Evolutionary conservation across 2,888 invertebrate genomes (phyloP).

Genomic region (Philereme transversata): DNA sequence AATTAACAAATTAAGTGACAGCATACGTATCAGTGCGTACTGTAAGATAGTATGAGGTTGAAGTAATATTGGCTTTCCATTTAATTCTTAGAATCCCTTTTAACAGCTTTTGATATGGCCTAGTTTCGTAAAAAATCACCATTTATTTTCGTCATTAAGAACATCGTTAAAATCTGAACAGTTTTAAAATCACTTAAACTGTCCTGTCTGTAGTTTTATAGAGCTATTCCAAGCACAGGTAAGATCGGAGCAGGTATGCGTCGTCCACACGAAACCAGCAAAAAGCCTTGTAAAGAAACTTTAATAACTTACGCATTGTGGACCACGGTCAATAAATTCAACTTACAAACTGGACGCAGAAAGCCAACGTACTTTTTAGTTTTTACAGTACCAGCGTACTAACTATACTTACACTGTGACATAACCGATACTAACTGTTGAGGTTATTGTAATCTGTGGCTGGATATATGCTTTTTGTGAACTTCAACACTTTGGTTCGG

Average conservation of each 20-base stretch:
- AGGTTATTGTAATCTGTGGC: neutral
- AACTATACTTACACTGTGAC: neutral
- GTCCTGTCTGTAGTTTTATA: constrained; percentile 50
- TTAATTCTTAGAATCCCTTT: too few relatives aligned
- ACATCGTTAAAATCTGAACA: too few relatives aligned
- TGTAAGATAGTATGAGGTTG: too few relatives aligned
- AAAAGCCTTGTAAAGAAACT: constrained; percentile 74
- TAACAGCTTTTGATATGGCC: too few relatives aligned
- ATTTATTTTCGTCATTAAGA: too few relatives aligned
- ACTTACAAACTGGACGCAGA: constrained; percentile 26
- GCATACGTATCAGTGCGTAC: too few relatives aligned
- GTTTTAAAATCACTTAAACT: neutral
- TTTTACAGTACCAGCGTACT: neutral
- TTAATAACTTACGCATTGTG: constrained; percentile 66
- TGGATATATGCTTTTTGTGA: constrained; percentile 11
- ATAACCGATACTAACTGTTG: neutral
- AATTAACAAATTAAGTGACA: too few relatives aligned
- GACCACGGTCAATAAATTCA: constrained; percentile 51
- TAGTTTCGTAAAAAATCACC: too few relatives aligned
- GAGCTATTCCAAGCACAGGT: constrained; percentile 62
- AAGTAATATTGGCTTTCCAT: too few relatives aligned
- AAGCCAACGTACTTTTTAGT: neutral
- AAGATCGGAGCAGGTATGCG: constrained; percentile 76
- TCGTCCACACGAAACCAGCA: constrained; percentile 50
- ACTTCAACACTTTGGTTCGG: constrained; percentile 13